Base-by-base conservation (phyloP, 2,888 invertebrate genomes). In the Icerya purchasi region DNA sequence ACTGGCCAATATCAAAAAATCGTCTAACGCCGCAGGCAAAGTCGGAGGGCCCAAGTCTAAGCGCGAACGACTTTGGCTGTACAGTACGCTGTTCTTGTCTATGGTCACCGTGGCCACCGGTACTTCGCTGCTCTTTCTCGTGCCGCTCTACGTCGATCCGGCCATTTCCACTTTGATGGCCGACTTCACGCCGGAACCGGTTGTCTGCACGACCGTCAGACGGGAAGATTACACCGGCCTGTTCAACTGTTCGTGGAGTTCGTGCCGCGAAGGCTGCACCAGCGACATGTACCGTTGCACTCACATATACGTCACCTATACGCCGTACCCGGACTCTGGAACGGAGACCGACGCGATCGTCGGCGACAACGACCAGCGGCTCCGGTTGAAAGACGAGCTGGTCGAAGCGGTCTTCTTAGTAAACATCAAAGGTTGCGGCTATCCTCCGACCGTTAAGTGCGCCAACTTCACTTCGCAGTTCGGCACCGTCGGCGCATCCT, bases 371-470 rank as follows among this genome's bases (percentile, higher is more conserved):
- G 63, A 36, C 14, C 5, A 36, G 65, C 61, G 61, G 59, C 55
- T 57, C 49, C 64, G 71, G 71, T 64, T 71, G 72, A 61, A 68
- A 20, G 22, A 2, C 19, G 53, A 22, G 22, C 75, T 77, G 72
- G 74, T 77, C 24, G 78, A 79, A 56, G 81, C 80, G 2, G 77
- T 80, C 52, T 73, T 86, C 55, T 77, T 83, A 69, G 84, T 86
- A 58, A 86, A 86, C 72, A 84, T 86, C 68, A 86, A 86, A 69
- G 86, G 86, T 60, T 86, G 86, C 71, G 86, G 86, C 8, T 86
- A 86, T 70, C 86, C 86, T 18, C 86, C 86, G 50, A 73, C 75
- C 55, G 83, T 86, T 61, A 79, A 82, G 67, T 86, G 86, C 72
- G 77, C 78, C 65, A 83, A 84, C 69, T 86, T 86, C 70, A 83